phyloP scores from a whole-genome alignment of 2,888 invertebrate genomes.

The Hydroisotoma schaefferi region DNA sequence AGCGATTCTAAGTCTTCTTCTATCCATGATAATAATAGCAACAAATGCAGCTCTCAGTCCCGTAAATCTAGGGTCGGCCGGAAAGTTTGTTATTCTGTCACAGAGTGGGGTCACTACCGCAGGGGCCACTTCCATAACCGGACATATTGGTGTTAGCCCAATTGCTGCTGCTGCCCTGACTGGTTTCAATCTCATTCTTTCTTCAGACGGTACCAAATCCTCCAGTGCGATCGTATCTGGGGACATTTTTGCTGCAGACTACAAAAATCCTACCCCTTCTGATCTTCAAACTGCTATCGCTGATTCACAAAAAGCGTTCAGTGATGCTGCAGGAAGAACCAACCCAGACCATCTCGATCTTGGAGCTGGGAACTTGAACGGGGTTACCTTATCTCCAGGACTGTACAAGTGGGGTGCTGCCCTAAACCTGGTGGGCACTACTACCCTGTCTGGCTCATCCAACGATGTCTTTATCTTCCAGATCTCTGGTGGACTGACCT shows the following conservation, averaged over 20 bases:
- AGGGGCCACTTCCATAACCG: constrained; percentile 12
- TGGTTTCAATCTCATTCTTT: constrained; percentile 3
- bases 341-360: constrained; percentile 13
- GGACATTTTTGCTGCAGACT: constrained; percentile 13
- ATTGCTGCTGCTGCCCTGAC: constrained; percentile 13
- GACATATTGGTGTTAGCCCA: constrained; percentile 12
- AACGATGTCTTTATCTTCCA: constrained; percentile 15
- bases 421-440: constrained; percentile 4
- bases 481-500: constrained; percentile 3
- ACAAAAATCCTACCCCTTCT: constrained; percentile 12
- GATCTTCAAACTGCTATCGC: not conserved
- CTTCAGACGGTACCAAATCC: constrained; percentile 12
- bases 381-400: constrained; percentile 5
- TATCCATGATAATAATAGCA: too few relatives aligned
- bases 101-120: constrained; percentile 8
- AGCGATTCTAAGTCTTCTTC: too few relatives aligned
- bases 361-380: not conserved
- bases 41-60: not conserved
- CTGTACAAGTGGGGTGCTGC: constrained; percentile 17
- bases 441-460: constrained; percentile 8
- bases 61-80: constrained; percentile 14
- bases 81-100: constrained; percentile 15
- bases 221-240: constrained; percentile 10
- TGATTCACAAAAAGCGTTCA: constrained; percentile 5
- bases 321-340: constrained; percentile 10